Conservation (phyloP, 2,113 vertebrate species). For the Agapornis roseicollis region DNA sequence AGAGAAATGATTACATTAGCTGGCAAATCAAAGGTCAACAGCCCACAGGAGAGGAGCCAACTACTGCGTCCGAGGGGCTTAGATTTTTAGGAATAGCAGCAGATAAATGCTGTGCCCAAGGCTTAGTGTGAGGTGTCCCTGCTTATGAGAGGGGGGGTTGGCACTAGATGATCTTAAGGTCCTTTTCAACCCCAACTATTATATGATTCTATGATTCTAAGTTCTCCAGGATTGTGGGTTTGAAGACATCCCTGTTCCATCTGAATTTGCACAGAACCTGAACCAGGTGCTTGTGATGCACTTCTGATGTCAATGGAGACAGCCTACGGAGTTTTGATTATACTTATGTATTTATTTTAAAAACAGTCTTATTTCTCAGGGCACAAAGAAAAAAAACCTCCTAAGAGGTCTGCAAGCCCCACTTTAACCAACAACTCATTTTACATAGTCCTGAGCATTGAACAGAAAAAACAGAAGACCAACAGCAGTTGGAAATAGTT, state of each 20-base stretch:
- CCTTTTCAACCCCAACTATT: too few species aligned
- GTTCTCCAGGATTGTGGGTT: background rate
- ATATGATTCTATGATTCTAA: too few species aligned
- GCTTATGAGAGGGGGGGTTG: too few species aligned
- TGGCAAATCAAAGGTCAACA: conserved; percentile 12
- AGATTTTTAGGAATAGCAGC: conserved; percentile 16
- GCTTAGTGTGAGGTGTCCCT: too few species aligned
- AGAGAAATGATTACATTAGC: background rate
- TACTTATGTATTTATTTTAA: background rate
- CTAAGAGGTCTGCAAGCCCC: background rate
- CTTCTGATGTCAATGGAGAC: background rate
- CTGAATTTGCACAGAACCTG: background rate
- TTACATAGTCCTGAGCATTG: background rate
- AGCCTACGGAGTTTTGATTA: background rate
- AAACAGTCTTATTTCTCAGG: background rate
- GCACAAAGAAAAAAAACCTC: background rate
- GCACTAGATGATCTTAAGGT: too few species aligned
- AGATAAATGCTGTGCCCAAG: background rate
- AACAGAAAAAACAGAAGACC: background rate
- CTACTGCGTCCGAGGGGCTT: background rate
- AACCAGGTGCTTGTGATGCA: background rate
- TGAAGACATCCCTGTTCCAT: background rate
- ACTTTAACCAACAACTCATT: background rate
- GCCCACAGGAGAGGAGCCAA: conserved; percentile 6
- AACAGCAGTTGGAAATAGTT: background rate